A percentile compares a stretch with the other conserved stretches of the same genome.
These are phyloP conservation scores for Uromys caudimaculatus DNA, from an alignment of 2,797 vertebrate species.

Conservation along the genomic window DNA sequence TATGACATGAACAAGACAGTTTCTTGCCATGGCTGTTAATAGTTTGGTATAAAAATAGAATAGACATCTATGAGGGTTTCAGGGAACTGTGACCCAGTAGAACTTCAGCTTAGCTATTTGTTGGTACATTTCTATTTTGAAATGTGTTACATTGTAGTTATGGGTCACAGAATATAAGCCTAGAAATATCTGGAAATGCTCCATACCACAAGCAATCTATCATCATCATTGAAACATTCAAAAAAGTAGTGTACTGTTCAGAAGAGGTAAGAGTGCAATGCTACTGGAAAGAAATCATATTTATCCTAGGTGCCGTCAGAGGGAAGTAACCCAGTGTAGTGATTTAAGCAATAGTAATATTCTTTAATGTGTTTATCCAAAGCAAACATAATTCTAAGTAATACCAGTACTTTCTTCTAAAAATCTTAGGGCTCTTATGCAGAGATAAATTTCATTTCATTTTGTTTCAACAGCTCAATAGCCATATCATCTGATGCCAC, in stretches of 20 bases:
- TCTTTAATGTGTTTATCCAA: neutral
- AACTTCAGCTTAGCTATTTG: slow-evolving; percentile 33
- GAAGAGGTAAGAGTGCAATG: neutral
- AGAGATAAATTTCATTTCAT: slow-evolving; percentile 24
- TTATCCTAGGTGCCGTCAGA: neutral
- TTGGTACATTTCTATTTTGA: slow-evolving; percentile 26
- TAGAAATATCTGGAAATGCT: slow-evolving; percentile 2
- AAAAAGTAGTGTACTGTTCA: neutral
- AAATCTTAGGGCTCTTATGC: neutral
- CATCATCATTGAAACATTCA: neutral
- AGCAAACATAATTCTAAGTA: slow-evolving; percentile 14
- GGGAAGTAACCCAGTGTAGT: neutral
- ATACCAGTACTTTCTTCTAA: slow-evolving; percentile 9
- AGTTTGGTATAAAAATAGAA: slow-evolving; percentile 46
- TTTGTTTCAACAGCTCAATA: neutral
- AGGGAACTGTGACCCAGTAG: slow-evolving; percentile 29
- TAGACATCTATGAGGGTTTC: neutral
- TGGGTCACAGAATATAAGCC: slow-evolving; percentile 21
- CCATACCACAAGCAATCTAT: neutral
- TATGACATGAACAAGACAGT: neutral
- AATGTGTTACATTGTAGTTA: neutral
- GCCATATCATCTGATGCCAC: neutral
- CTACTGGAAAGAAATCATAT: slow-evolving; percentile 22
- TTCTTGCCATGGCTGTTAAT: neutral
- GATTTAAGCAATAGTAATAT: neutral